phyloP scores from a whole-genome alignment of 2,888 invertebrate species.

The Diarsia mendica region DNA sequence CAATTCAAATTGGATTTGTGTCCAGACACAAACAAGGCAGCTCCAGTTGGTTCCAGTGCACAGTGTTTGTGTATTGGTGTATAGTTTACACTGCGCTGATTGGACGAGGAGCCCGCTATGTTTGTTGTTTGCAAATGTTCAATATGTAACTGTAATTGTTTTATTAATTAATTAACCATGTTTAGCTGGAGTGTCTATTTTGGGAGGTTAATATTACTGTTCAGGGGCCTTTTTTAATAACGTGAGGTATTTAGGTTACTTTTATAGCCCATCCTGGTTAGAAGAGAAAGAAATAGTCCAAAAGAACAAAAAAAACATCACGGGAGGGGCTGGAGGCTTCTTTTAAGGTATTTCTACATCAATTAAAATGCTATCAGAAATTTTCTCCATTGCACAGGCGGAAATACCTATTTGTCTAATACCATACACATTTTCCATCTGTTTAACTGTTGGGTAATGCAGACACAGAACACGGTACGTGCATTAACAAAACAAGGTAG shows the following conservation, averaged over 20 bases:
- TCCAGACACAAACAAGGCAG: slow-evolving; percentile 32
- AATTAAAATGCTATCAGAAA: not conserved
- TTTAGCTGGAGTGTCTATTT: not conserved
- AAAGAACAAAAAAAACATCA: too few relatives aligned
- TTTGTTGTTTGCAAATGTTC: slow-evolving; percentile 35
- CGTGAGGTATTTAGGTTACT: too few relatives aligned
- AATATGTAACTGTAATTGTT: slow-evolving; percentile 17
- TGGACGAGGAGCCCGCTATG: slow-evolving; percentile 36
- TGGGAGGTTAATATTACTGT: not conserved
- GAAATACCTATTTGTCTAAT: not conserved
- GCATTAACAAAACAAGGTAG: slow-evolving; percentile 23
- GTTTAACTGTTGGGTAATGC: not conserved
- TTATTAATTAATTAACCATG: slow-evolving; percentile 27
- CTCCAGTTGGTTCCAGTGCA: slow-evolving; percentile 16
- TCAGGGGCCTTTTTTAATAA: too few relatives aligned
- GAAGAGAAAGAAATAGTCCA: too few relatives aligned
- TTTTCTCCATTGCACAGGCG: not conserved
- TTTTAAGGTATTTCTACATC: not conserved
- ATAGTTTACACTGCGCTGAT: slow-evolving; percentile 49
- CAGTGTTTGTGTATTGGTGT: slow-evolving; percentile 47
- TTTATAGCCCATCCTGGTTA: too few relatives aligned
- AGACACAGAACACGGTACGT: slow-evolving; percentile 17
- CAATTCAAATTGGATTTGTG: slow-evolving; percentile 28
- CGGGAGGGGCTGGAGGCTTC: not conserved
- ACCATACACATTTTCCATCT: not conserved